These are phyloP conservation scores for Myoxocephalus aenaeus DNA, from an alignment of 2,797 vertebrate species.

Conservation along the genomic window DNA sequence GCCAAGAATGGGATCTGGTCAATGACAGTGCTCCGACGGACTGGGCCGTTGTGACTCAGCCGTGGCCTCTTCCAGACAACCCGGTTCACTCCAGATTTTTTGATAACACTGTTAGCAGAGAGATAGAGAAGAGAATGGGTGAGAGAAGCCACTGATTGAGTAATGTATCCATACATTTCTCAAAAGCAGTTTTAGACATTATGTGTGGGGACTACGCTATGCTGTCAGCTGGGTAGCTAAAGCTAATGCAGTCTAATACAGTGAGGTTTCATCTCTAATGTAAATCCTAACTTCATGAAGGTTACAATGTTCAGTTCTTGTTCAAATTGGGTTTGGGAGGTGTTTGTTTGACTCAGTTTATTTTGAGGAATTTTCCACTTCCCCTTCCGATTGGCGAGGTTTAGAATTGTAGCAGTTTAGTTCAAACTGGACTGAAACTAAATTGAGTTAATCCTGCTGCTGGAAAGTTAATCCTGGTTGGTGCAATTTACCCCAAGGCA, in stretches of 20 bases:
- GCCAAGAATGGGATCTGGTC: slow-evolving; percentile 98
- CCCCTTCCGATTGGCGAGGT: not conserved
- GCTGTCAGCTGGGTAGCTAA: not conserved
- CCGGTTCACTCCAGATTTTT: slow-evolving; percentile 96
- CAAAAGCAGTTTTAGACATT: not conserved
- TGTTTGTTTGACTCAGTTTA: not conserved
- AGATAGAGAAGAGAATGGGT: not conserved
- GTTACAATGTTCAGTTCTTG: not conserved
- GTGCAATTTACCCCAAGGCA: not conserved
- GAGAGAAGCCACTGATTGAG: not conserved
- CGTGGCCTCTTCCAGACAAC: slow-evolving; percentile 98
- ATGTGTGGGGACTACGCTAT: not conserved
- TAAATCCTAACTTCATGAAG: not conserved
- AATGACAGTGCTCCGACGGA: slow-evolving; percentile 95
- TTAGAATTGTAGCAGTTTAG: not conserved
- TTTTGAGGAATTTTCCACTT: not conserved
- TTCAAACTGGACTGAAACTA: not conserved
- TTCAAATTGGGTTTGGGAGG: not conserved
- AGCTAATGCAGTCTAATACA: not conserved
- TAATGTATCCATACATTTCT: not conserved
- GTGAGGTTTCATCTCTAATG: not conserved
- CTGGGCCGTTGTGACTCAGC: slow-evolving; percentile 93
- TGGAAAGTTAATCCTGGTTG: not conserved
- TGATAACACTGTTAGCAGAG: slow-evolving; percentile 89
- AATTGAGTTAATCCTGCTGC: not conserved